Base-by-base conservation (phyloP, 1,140 invertebrate genomes). In the Muscidifurax raptorellus region DNA sequence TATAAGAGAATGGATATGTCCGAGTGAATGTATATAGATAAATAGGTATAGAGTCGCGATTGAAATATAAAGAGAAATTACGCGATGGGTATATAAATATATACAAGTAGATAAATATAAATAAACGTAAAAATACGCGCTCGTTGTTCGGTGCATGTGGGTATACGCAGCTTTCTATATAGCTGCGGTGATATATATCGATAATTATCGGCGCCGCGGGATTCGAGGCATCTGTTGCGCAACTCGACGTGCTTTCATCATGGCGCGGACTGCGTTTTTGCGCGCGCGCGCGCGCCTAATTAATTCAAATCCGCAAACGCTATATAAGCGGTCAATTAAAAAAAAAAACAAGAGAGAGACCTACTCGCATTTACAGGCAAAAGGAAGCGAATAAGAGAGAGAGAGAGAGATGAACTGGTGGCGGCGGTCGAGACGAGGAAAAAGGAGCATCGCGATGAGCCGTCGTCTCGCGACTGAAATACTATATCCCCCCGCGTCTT, bases 391-490 rank as follows among this genome's bases (percentile, higher is more conserved):
- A 13, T 15, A n/a, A 28, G 67, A 15, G 12, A 25, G 25, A 36
- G n/a, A n/a, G 32, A 27, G 36, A 32, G 1, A 69, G 40, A 80
- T 28, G 28, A 40, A 67, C 30, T 72, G 67, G 40, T 72, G 67
- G 81, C 27, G 0, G 28, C 81, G 66, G 80, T 7, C 18, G 22
- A 36, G 27, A 75, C 47, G 27, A 28, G 27, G 52, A 59, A 74
- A 28, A 69, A 69, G 25, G 82, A 77, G 32, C 30, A 30, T 6
- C 3, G 12, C 66, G 67, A n/a, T 71, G 22, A 44, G 74, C 74
- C 52, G 80, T 82, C 36, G 67, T 28, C 15, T 15, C 64, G 81
- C 77, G 83, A 85, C 82, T 86, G 85, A 87, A 84, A 87, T 86
- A 82, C 78, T 59, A 59, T 59, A 82, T 74, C 30, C 27, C 30